phyloP scores from a whole-genome alignment of 1,140 invertebrate genomes.

The Dysdera silvatica region DNA sequence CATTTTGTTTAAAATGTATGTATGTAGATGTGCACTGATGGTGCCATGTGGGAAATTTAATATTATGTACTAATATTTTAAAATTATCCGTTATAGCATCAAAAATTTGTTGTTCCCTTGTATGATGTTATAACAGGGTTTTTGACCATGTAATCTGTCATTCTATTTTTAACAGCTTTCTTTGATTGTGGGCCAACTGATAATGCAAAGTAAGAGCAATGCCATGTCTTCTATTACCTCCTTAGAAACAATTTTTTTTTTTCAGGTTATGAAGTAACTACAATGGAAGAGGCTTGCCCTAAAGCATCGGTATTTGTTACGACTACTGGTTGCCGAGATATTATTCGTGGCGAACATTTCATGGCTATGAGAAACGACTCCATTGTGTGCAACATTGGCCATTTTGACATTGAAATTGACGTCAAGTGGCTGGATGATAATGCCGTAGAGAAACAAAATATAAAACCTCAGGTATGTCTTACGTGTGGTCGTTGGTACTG shows the following conservation, averaged over 20 bases:
- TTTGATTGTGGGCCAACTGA: background rate
- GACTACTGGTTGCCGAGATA: slow-evolving; percentile 92
- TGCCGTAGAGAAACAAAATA: slow-evolving; percentile 76
- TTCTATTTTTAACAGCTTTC: background rate
- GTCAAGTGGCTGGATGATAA: slow-evolving; percentile 95
- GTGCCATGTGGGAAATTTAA: too few relatives aligned
- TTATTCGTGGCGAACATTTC: slow-evolving; percentile 83
- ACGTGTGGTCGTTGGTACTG: too few relatives aligned
- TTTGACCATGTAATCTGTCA: background rate
- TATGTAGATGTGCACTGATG: too few relatives aligned
- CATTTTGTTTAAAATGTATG: too few relatives aligned
- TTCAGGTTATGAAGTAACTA: slow-evolving; percentile 69
- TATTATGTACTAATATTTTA: too few relatives aligned
- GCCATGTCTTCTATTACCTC: background rate
- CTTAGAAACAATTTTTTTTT: slow-evolving; percentile 1
- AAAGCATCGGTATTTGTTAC: slow-evolving; percentile 96
- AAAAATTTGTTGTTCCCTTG: background rate
- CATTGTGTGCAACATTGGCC: slow-evolving; percentile 98
- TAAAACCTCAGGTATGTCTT: slow-evolving; percentile 80
- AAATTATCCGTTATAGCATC: background rate
- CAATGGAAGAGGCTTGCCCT: slow-evolving; percentile 90
- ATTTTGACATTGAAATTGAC: slow-evolving; percentile 96
- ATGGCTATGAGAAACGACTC: slow-evolving; percentile 89
- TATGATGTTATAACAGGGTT: background rate
- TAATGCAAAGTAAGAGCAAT: background rate